Percentiles rank a stretch among this genome's conserved stretches.
Evolutionary conservation across 1,140 invertebrate species (phyloP).

Genomic region (Sogatella furcifera): DNA sequence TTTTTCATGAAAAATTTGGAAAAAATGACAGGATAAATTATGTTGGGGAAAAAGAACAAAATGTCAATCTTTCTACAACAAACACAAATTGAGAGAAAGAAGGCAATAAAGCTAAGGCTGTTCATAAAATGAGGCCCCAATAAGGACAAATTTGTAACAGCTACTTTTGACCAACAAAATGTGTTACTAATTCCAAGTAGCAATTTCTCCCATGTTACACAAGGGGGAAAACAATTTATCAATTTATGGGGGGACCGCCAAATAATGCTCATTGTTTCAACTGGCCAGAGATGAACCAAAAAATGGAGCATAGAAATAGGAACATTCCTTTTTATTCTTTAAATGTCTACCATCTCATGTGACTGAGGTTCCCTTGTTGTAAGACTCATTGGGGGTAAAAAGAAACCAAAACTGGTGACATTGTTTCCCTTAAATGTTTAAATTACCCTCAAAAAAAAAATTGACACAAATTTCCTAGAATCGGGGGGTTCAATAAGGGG

Average conservation of each 20-base stretch:
- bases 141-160: constrained; percentile 2
- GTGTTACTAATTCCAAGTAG: constrained; percentile 14
- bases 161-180: background rate
- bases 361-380: constrained; percentile 17
- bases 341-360: constrained; percentile 12
- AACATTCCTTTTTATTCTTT: constrained; percentile 15
- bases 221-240: constrained; percentile 20
- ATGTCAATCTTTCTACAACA: too few relatives aligned
- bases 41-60: too few relatives aligned
- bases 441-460: constrained; percentile 12
- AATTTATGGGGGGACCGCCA: constrained; percentile 14
- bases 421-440: constrained; percentile 13
- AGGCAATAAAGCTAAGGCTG: too few relatives aligned
- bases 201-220: constrained; percentile 16
- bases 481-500: constrained; percentile 14
- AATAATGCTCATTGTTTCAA: constrained; percentile 16
- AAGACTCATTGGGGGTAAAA: constrained; percentile 20
- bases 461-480: constrained; percentile 17
- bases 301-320: too few relatives aligned
- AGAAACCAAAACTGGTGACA: constrained; percentile 18
- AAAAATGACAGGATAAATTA: background rate
- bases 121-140: too few relatives aligned
- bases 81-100: too few relatives aligned
- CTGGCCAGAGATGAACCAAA: constrained; percentile 20
- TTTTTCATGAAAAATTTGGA: background rate